Evolutionary conservation across 2,113 vertebrate genomes (phyloP).

Genomic region (Dolichotis patagonum): DNA sequence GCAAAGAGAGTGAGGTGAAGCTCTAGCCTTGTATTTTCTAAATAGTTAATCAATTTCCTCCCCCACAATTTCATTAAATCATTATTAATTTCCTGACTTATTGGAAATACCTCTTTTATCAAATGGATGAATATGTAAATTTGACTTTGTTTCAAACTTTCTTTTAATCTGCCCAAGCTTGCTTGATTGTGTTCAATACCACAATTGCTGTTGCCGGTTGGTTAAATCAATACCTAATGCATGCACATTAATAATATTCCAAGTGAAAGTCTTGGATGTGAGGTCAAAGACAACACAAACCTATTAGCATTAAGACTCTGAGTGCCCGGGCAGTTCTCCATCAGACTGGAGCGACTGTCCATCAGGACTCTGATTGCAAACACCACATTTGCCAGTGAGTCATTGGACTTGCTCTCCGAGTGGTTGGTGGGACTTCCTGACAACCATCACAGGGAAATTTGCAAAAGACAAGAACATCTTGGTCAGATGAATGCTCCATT

Average conservation of each 20-base stretch:
- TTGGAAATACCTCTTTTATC: constrained; percentile 67
- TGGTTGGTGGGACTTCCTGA: constrained; percentile 52
- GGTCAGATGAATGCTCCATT: not conserved
- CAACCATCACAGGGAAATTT: not conserved
- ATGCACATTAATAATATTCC: constrained; percentile 54
- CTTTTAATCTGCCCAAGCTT: not conserved
- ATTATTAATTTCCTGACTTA: constrained; percentile 70
- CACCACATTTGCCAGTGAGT: not conserved
- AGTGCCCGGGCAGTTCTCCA: not conserved
- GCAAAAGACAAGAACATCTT: constrained; percentile 9
- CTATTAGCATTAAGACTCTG: not conserved
- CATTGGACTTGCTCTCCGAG: constrained; percentile 12
- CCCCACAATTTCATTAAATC: constrained; percentile 47
- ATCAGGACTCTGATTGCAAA: not conserved
- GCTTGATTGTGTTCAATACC: constrained; percentile 21
- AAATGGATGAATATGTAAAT: constrained; percentile 70
- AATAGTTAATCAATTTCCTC: constrained; percentile 47
- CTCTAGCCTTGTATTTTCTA: constrained; percentile 52
- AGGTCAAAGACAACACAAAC: not conserved
- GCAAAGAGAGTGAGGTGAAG: not conserved
- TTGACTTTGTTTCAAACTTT: constrained; percentile 64
- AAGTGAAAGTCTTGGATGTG: not conserved
- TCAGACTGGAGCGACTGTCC: not conserved
- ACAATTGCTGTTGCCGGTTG: constrained; percentile 7
- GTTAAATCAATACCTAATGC: constrained; percentile 55